Conservation (phyloP, 2,113 vertebrate species). For the Tachuris rubrigastra region DNA sequence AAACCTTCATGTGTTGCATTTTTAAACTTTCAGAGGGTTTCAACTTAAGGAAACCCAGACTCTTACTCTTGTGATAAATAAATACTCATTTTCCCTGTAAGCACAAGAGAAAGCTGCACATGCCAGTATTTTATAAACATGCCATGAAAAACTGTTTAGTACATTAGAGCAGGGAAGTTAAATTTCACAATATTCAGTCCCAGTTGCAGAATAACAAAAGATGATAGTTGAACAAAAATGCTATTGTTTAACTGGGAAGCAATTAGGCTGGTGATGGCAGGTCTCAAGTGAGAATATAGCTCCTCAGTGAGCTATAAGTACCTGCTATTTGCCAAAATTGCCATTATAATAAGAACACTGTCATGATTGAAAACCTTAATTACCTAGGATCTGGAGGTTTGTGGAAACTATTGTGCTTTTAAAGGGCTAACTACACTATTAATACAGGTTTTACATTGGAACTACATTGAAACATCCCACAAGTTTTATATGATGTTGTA, state of each 20-base stretch:
- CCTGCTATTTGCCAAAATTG: slow-evolving; percentile 54
- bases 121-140: neutral
- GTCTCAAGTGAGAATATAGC: slow-evolving; percentile 12
- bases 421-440: neutral
- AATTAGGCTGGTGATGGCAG: slow-evolving; percentile 50
- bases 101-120: neutral
- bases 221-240: slow-evolving; percentile 41
- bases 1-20: neutral
- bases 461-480: neutral
- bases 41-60: neutral
- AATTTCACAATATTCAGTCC: neutral
- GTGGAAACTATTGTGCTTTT: slow-evolving; percentile 11
- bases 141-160: neutral
- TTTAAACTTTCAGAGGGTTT: neutral
- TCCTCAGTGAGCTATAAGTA: slow-evolving; percentile 25
- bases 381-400: slow-evolving; percentile 17
- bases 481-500: neutral
- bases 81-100: neutral
- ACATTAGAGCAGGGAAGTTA: neutral
- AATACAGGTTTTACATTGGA: neutral
- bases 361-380: slow-evolving; percentile 58
- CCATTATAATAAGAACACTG: slow-evolving; percentile 52
- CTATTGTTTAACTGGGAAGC: slow-evolving; percentile 46
- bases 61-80: neutral
- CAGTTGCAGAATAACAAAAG: slow-evolving; percentile 29